These are phyloP conservation scores for Candoia aspera DNA, from an alignment of 2,113 vertebrate species.

Conservation along the genomic window DNA sequence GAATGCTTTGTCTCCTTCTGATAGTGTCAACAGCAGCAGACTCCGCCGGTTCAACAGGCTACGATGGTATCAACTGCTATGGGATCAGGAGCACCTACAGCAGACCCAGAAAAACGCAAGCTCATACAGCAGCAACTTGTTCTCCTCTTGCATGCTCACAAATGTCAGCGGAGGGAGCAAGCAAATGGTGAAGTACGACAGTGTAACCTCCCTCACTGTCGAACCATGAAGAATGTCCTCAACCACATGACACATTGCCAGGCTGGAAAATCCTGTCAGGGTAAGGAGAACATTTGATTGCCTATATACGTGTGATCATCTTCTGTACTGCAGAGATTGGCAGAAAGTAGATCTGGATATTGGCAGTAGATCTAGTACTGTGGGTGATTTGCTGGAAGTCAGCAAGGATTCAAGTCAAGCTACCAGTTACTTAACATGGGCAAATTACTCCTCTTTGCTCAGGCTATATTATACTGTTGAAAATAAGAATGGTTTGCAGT, in stretches of 20 bases:
- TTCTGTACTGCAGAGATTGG: neutral
- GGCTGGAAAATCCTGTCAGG: constrained; percentile 98
- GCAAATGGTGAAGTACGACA: constrained; percentile 94
- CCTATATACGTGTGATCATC: neutral
- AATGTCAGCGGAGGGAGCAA: constrained; percentile 97
- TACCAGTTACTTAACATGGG: neutral
- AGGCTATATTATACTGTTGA: neutral
- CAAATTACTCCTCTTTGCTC: neutral
- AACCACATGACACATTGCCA: constrained; percentile 99
- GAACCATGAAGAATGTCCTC: constrained; percentile 99
- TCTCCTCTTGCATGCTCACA: constrained; percentile 94
- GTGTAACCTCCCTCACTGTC: constrained; percentile 97
- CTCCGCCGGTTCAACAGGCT: constrained; percentile 76
- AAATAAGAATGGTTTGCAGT: neutral
- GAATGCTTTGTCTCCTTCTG: neutral
- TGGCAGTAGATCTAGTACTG: no score
- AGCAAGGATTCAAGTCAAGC: neutral
- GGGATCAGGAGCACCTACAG: constrained; percentile 89
- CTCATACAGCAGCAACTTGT: constrained; percentile 98
- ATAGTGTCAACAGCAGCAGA: constrained; percentile 78
- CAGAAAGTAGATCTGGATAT: neutral
- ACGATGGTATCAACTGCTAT: constrained; percentile 82
- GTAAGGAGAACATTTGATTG: constrained; percentile 71
- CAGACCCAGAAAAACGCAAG: constrained; percentile 97
- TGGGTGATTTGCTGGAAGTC: neutral